Evolutionary conservation across 1,140 invertebrate species (phyloP).

Genomic region (Orius insidiosus): DNA sequence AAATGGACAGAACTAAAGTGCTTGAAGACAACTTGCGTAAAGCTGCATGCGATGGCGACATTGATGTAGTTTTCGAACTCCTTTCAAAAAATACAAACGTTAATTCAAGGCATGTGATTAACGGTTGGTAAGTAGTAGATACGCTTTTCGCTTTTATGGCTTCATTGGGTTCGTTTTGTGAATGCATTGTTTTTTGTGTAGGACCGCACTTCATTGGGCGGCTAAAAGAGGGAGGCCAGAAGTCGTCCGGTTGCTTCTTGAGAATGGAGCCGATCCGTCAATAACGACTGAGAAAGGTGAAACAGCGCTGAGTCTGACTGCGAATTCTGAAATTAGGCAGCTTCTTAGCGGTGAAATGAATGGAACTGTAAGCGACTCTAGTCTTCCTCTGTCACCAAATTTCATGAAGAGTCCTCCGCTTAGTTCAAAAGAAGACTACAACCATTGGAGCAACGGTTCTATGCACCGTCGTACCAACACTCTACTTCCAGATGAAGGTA

Average conservation of each 20-base stretch:
- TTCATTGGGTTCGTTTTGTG: not conserved
- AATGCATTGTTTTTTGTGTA: constrained; percentile 21
- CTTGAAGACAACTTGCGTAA: constrained; percentile 42
- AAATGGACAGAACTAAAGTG: constrained; percentile 21
- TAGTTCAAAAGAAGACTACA: constrained; percentile 25
- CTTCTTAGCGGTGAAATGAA: constrained; percentile 26
- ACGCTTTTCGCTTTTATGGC: not conserved
- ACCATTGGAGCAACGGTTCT: constrained; percentile 17
- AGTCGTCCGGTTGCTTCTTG: constrained; percentile 35
- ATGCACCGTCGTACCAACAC: constrained; percentile 19
- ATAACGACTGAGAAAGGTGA: constrained; percentile 37
- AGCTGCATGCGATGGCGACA: constrained; percentile 39
- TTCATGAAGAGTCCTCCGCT: constrained; percentile 38
- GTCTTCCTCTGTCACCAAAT: constrained; percentile 32
- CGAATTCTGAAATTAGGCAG: constrained; percentile 33
- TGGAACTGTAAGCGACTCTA: constrained; percentile 13
- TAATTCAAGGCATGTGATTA: constrained; percentile 39
- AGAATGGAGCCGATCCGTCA: constrained; percentile 39
- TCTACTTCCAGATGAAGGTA: constrained; percentile 16
- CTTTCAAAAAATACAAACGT: constrained; percentile 37
- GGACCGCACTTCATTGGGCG: constrained; percentile 53
- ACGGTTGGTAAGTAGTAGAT: constrained; percentile 37
- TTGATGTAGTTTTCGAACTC: constrained; percentile 33
- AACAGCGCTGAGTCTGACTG: constrained; percentile 33
- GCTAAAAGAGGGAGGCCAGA: constrained; percentile 39